A percentile compares a stretch with the other conserved stretches of the same genome.
Evolutionary conservation across 2,888 invertebrate genomes (phyloP).

Genomic region (Adela reaumurella): DNA sequence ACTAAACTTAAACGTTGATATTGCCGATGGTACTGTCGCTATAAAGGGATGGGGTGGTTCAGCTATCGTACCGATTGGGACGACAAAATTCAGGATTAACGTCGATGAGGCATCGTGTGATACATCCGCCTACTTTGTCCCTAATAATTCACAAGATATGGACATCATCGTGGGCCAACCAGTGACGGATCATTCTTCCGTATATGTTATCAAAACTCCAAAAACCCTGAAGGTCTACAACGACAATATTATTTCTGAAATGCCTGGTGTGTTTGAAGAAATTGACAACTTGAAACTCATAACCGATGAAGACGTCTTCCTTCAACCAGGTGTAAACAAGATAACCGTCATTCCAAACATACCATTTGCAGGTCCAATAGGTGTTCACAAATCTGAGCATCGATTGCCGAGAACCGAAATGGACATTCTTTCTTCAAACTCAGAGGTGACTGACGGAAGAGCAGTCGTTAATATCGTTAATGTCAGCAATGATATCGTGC

Average conservation of each 20-base stretch:
- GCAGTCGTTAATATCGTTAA: constrained; percentile 1
- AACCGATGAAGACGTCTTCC: not conserved
- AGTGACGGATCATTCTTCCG: constrained; percentile 1
- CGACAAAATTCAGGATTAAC: not conserved
- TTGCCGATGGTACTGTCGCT: not conserved
- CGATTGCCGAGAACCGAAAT: constrained; percentile 1
- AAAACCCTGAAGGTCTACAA: constrained; percentile 2
- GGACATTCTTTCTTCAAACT: not conserved
- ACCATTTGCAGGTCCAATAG: not conserved
- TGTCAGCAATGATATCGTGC: not conserved
- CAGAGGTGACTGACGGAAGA: constrained; percentile 1
- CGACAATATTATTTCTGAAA: constrained; percentile 1
- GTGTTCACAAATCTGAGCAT: not conserved
- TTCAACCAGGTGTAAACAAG: constrained; percentile 4
- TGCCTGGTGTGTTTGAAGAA: constrained; percentile 1
- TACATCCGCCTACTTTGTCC: constrained; percentile 2
- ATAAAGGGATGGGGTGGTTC: constrained; percentile 4
- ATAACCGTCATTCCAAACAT: not conserved
- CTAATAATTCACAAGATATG: constrained; percentile 1
- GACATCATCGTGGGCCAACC: constrained; percentile 3
- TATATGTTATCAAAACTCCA: constrained; percentile 5
- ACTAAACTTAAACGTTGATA: not conserved
- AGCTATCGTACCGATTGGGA: not conserved
- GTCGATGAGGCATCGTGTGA: constrained; percentile 3
- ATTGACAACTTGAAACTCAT: constrained; percentile 2